A percentile compares a stretch with the other conserved stretches of the same genome.
These are phyloP conservation scores for Drosophila melanosoma DNA, from an alignment of 2,888 invertebrate genomes.

Conservation along the genomic window DNA sequence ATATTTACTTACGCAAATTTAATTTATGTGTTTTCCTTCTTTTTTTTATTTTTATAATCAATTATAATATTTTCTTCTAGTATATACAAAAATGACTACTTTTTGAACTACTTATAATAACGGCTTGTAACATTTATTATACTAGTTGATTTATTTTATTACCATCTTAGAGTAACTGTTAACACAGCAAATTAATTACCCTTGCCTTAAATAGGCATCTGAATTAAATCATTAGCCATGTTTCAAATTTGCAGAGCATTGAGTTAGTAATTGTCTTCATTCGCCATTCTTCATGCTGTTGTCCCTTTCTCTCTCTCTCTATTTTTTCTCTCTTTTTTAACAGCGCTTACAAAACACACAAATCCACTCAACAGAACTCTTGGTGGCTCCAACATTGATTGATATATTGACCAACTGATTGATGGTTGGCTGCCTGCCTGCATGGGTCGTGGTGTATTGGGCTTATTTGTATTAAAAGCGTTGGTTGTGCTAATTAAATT, in stretches of 20 bases:
- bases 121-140: neutral
- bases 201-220: neutral
- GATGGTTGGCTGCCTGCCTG: slow-evolving; percentile 30
- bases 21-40: neutral
- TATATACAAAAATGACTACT: neutral
- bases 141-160: neutral
- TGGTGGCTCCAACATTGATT: slow-evolving; percentile 33
- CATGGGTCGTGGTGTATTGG: slow-evolving; percentile 5
- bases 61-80: neutral
- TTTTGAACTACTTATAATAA: neutral
- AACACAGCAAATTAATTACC: neutral
- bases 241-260: slow-evolving; percentile 36
- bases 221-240: neutral
- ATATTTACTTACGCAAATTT: neutral
- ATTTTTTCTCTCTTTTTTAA: neutral
- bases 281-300: neutral
- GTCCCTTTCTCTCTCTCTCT: neutral
- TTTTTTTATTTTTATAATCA: neutral
- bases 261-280: slow-evolving; percentile 24
- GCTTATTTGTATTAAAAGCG: slow-evolving; percentile 48
- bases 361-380: slow-evolving; percentile 52
- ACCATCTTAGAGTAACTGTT: neutral
- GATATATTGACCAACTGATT: slow-evolving; percentile 50
- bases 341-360: slow-evolving; percentile 44
- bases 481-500: slow-evolving; percentile 55